Evolutionary conservation across 1,140 invertebrate species (phyloP), one percentile per base, ranked within the genome.

Genomic region (Bicyclus anynana): DNA sequence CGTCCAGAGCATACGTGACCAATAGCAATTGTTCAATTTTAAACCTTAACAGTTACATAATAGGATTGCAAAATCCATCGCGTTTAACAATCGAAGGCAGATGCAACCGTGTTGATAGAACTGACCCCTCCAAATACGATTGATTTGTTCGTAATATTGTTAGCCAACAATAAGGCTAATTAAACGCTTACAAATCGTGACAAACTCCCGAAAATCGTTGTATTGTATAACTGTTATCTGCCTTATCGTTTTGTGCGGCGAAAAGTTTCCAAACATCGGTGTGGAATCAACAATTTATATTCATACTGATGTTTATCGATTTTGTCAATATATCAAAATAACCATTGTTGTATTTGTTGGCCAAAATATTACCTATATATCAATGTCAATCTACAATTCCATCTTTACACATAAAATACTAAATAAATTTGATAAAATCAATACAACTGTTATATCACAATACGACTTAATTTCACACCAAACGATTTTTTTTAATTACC

Each of bases 161-260:
- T 76, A 60, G 55, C 63, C 62, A 77, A 86, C 85, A 88, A 88
- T 88, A 66, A 67, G 12, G 55, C 60, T 84, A 82, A 88, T 88
- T 84, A 84, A 82, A 70, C 44, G 60, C 63, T 73, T 71, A 51
- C 52, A 53, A 72, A 68, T 78, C 59, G 63, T 74, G 69, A 77
- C 67, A 72, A 79, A 74, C 55, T 65, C 49, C 56, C 66, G 20
- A 74, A 78, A 78, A 74, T 65, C 57, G 47, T 62, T 51, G 35
- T 61, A 74, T 77, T 80, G 64, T 75, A 71, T 55, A 73, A 73
- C 48, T 55, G 38, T 78, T 75, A 81, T 84, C 78, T 48, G 16
- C 42, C 42, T 46, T 67, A 68, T 68, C 59, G 46, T 33, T 59
- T n/a, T 40, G 55, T 64, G 53, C 27, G 33, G 53, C 42, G 27